Evolutionary conservation across 2,888 invertebrate species (phyloP).

Genomic region (Antheraea assamensis): DNA sequence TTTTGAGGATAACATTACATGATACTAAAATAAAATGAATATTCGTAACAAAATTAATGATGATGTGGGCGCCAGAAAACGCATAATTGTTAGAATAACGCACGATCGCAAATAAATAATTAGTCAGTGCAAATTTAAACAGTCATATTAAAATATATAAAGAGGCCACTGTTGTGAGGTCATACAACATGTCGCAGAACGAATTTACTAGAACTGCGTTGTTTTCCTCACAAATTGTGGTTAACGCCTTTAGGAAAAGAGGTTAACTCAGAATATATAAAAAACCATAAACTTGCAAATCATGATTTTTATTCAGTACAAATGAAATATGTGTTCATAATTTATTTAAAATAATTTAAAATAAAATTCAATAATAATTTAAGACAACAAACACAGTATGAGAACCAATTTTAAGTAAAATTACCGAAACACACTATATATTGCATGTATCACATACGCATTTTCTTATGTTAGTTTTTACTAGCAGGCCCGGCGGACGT

Average conservation of each 20-base stretch:
- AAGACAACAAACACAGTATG: no score
- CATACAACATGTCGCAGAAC: background rate
- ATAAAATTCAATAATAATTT: no score
- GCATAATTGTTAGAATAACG: background rate
- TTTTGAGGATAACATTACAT: background rate
- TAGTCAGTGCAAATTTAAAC: background rate
- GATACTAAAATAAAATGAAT: background rate
- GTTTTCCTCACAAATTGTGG: background rate
- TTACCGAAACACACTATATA: no score
- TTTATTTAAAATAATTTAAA: no score
- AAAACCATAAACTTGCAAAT: no score
- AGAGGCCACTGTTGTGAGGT: background rate
- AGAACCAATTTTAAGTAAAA: no score
- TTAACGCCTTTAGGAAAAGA: background rate
- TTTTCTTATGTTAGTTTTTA: no score
- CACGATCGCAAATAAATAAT: background rate
- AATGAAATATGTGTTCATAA: no score
- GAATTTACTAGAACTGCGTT: background rate
- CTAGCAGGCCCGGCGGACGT: no score
- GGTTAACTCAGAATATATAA: background rate
- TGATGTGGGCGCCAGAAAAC: background rate
- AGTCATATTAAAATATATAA: background rate
- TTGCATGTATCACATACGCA: no score
- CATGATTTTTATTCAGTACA: no score
- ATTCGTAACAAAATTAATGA: background rate